Base-by-base conservation (phyloP, 2,113 vertebrate genomes). In the Poeciliopsis occidentalis region DNA sequence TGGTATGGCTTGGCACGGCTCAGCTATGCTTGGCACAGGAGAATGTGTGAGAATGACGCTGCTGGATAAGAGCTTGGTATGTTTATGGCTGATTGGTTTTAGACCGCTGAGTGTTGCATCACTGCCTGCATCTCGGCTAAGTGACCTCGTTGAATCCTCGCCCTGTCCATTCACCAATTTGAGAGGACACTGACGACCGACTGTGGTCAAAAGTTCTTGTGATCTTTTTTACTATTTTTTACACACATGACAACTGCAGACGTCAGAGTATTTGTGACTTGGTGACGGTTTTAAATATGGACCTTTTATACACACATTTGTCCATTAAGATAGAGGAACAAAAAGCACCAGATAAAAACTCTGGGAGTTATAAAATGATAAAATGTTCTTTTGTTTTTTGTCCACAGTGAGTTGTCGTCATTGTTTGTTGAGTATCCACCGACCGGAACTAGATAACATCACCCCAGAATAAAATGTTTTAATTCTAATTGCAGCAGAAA, bases 131-230 rank as follows among this genome's bases (percentile, higher is more conserved):
- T 69, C 30, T 85, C 75, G 77, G 68, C 79, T 60, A 73, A 68
- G 67, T 73, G 74, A 64, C 71, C n/a, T 69, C 66, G 71, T 67
- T 71, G 73, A 73, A 86, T 85, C 77, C 70, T 67, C 75, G 75
- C 51, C 17, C 60, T 13, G 57, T 27, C 75, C 41, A 51, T 30
- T 73, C 10, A 68, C 15, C 4, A 61, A 69, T 75, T 54, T 64
- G 12, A 57, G 8, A n/a, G 64, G 30, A 3, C 66, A 51, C 60
- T 24, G 85, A 82, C 12, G 64, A 77, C 37, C 65, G 76, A 41
- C 1, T 15, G 32, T 60, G 61, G 67, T 39, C 61, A 57, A 44
- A 31, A 19, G 6, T 2, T 19, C 7, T 54, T 54, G 51, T 54
- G 51, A 22, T 22, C 51, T 24, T 19, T 19, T 44, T 44, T 12